These are phyloP conservation scores for Adineta ricciae DNA, from an alignment of 2,888 invertebrate species.

Conservation along the genomic window DNA sequence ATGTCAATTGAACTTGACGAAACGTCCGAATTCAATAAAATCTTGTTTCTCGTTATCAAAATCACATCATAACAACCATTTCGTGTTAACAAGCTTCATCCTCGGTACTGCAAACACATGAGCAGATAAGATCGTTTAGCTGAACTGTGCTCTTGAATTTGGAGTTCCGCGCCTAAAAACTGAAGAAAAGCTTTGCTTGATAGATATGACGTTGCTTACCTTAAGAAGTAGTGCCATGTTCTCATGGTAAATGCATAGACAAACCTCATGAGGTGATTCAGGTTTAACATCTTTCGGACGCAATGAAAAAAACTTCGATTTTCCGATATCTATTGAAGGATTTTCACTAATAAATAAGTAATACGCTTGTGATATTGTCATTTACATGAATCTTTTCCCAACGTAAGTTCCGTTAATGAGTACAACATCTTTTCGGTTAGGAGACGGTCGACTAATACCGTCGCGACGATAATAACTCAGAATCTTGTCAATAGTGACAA, in stretches of 20 bases:
- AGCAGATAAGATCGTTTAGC: not conserved
- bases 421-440: not conserved
- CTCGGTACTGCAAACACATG: not conserved
- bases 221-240: not conserved
- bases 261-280: not conserved
- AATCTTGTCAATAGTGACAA: not conserved
- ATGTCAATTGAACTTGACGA: no score
- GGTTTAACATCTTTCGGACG: not conserved
- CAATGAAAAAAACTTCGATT: not conserved
- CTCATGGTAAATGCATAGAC: not conserved
- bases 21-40: no score
- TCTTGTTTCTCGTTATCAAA: no score
- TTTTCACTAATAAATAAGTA: not conserved
- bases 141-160: not conserved
- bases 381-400: not conserved
- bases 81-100: not conserved
- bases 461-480: not conserved
- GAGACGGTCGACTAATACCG: not conserved
- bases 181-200: not conserved
- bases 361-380: not conserved
- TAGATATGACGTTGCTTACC: not conserved
- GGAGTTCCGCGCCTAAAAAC: not conserved
- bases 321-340: not conserved
- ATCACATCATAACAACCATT: no score
- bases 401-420: not conserved